phyloP scores from a whole-genome alignment of 2,113 vertebrate genomes.

The Tylochromis polylepis region DNA sequence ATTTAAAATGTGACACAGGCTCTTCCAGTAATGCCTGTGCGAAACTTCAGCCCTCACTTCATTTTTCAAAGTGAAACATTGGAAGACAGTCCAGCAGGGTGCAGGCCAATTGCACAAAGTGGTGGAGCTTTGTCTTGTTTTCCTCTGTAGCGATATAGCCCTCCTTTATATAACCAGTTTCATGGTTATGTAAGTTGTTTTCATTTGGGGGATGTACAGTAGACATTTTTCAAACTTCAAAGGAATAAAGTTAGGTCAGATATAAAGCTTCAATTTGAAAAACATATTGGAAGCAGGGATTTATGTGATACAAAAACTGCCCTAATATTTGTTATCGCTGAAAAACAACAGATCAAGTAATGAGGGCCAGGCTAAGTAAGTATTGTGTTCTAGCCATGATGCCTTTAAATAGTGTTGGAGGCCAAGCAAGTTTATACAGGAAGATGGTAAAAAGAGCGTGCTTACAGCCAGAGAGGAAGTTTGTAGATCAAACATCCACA shows the following conservation, averaged over 20 bases:
- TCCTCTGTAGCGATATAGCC: neutral
- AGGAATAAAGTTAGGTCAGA: neutral
- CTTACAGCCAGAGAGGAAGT: neutral
- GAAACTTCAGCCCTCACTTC: neutral
- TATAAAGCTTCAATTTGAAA: neutral
- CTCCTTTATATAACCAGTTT: neutral
- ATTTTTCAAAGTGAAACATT: neutral
- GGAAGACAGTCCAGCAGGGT: neutral
- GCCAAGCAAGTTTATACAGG: neutral
- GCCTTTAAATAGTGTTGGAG: neutral
- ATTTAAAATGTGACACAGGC: neutral
- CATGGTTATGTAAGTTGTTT: neutral
- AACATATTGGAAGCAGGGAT: neutral
- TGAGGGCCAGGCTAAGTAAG: neutral
- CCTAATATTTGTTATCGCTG: neutral
- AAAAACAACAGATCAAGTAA: neutral
- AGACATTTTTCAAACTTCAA: neutral
- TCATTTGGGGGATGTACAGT: neutral
- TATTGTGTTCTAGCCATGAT: neutral
- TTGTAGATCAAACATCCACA: neutral
- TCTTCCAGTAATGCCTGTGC: neutral
- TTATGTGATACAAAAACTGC: neutral
- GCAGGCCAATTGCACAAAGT: neutral
- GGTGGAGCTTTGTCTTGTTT: neutral
- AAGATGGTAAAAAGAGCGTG: neutral